Evolutionary conservation across 2,797 vertebrate species (phyloP), one percentile per base, ranked within the genome.

Genomic region (Discoglossus pictus): DNA sequence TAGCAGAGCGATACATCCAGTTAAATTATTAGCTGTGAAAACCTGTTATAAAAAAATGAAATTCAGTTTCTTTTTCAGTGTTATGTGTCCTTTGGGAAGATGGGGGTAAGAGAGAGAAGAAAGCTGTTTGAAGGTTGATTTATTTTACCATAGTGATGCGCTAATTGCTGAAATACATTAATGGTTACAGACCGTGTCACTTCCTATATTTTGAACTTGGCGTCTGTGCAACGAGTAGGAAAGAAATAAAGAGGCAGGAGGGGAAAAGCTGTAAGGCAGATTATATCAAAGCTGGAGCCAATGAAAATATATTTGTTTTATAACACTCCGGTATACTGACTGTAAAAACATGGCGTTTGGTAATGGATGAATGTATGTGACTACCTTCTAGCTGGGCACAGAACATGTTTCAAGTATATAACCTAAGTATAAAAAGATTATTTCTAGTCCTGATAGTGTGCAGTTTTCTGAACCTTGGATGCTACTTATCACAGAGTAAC

Each of bases 141-240:
- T 42, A 56, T 65, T 47, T 54, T 48, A 10, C 27, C 31, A 11
- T 16, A 58, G 53, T 27, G n/a, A 31, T 35, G 42, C 54, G 17
- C 47, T 59, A 68, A 51, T 58, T 58, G 54, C 34, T 31, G 24
- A 42, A 59, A 59, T 27, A 55, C 64, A 66, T 50, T 66, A 48
- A 58, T 59, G 18, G 46, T 42, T 40, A 42, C 36, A 67, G 54
- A 67, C 44, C 54, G 38, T 67, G 64, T 67, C 54, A 18, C 64
- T 50, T 67, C 43, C 16, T 34, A 59, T 67, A 48, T 23, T 21
- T 38, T 39, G 31, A 56, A 47, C 20, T 25, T 47, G 63, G 34
- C 34, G 34, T 48, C 18, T 55, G 43, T 38, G 51, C 42, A 44
- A 17, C 47, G 18, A 36, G 31, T n/a, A 39, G 63, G 63, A 56